Evolutionary conservation across 1,140 invertebrate genomes (phyloP).

Genomic region (Vollenhovia emeryi): DNA sequence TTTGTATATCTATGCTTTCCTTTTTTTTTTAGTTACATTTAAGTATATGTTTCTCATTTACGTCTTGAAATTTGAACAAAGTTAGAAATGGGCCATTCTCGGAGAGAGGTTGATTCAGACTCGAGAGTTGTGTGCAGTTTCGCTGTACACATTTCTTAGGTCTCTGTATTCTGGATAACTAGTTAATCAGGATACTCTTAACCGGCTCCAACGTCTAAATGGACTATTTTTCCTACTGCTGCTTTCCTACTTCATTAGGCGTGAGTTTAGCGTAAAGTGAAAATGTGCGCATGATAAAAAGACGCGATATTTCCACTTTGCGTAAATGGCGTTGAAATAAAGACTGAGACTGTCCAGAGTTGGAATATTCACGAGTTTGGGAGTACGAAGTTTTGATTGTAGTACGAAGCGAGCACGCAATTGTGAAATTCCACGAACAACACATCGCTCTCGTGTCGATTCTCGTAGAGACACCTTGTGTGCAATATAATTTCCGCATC

Average conservation of each 20-base stretch:
- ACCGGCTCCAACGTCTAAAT: not conserved
- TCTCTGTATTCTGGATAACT: not conserved
- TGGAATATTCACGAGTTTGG: not conserved
- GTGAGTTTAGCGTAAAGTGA: not conserved
- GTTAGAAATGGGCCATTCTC: conserved; percentile 78
- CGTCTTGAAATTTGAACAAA: conserved; percentile 79
- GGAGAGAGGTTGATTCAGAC: not conserved
- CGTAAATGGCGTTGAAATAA: not conserved
- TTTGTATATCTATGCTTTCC: conserved; percentile 80
- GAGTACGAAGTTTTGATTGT: not conserved
- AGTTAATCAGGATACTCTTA: not conserved
- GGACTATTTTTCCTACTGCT: not conserved
- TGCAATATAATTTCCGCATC: not conserved
- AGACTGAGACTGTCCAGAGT: not conserved
- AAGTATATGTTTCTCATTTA: conserved; percentile 82
- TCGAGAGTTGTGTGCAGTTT: not conserved
- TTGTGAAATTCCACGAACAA: not conserved
- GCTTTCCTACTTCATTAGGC: not conserved
- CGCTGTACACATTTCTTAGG: too few relatives aligned
- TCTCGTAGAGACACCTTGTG: not conserved
- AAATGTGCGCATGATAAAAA: not conserved
- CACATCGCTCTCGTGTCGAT: not conserved
- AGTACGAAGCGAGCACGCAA: not conserved
- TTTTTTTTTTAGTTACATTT: conserved; percentile 81
- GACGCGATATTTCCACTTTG: not conserved